Percentiles rank a stretch among this genome's conserved stretches.
These are phyloP conservation scores for Sitta europaea DNA, from an alignment of 2,113 vertebrate species.

Conservation along the genomic window DNA sequence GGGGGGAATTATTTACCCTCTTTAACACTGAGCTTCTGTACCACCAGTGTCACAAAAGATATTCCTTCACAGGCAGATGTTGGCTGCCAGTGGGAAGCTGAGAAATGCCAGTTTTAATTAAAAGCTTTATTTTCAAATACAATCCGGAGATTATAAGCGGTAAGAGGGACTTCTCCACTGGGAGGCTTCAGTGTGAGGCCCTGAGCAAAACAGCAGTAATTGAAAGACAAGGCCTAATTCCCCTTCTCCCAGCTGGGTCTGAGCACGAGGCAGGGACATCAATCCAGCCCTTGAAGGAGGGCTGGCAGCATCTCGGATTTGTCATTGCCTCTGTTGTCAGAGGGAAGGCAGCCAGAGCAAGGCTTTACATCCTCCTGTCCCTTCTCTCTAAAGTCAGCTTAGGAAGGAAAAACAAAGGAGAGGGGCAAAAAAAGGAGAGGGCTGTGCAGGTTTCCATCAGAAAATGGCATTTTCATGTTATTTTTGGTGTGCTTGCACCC, in stretches of 20 bases:
- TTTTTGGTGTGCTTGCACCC: not conserved
- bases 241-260: conserved; percentile 54
- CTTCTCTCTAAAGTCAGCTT: not conserved
- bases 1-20: not conserved
- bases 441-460: not conserved
- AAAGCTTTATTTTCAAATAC: conserved; percentile 68
- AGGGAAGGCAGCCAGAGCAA: conserved; percentile 19
- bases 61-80: conserved; percentile 50
- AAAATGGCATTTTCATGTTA: accelerated
- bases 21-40: not conserved
- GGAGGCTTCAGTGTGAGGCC: conserved; percentile 45
- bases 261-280: conserved; percentile 49
- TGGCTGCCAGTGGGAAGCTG: conserved; percentile 62
- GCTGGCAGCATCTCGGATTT: conserved; percentile 3
- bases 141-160: conserved; percentile 46
- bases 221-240: conserved; percentile 65
- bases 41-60: conserved; percentile 19
- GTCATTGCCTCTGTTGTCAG: not conserved
- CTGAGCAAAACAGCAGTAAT: conserved; percentile 62
- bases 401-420: not conserved
- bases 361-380: not conserved
- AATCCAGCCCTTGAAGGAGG: conserved; percentile 55
- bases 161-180: conserved; percentile 46
- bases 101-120: conserved; percentile 67
- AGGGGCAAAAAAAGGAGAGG: not conserved